phyloP scores from a whole-genome alignment of 2,113 vertebrate species.

The Cathartes aura region DNA sequence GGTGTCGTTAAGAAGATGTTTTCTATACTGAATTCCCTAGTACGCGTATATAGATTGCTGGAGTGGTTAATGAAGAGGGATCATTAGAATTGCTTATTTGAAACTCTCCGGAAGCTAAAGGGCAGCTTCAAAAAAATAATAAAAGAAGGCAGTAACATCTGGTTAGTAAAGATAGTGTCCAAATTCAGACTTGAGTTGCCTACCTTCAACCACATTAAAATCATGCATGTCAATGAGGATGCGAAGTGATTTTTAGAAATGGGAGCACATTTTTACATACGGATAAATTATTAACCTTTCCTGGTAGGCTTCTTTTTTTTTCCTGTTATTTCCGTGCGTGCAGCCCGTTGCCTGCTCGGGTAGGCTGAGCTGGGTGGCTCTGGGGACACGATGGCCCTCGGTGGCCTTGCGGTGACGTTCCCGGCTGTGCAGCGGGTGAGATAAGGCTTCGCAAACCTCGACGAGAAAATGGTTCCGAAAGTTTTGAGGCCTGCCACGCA shows the following conservation, averaged over 20 bases:
- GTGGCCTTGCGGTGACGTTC: neutral
- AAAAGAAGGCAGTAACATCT: neutral
- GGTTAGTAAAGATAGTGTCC: neutral
- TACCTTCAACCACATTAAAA: fast-evolving
- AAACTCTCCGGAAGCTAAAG: slow-evolving; percentile 28
- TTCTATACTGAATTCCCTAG: neutral
- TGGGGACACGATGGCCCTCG: neutral
- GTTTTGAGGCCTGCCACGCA: fast-evolving
- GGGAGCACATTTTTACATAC: neutral
- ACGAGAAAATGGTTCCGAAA: fast-evolving
- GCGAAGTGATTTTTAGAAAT: neutral
- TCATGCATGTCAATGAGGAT: fast-evolving
- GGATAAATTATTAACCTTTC: neutral
- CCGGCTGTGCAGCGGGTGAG: neutral
- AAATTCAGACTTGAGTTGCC: neutral
- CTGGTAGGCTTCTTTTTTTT: neutral
- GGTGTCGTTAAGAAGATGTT: neutral
- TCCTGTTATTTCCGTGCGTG: neutral
- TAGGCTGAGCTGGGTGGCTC: neutral
- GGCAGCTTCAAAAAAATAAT: neutral
- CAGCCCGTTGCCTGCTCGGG: neutral
- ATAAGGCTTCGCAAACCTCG: neutral
- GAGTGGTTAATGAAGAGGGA: slow-evolving; percentile 15
- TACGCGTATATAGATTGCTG: neutral
- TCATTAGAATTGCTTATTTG: slow-evolving; percentile 42